phyloP scores from a whole-genome alignment of 2,888 invertebrate genomes.

The Cheilosia vulpina region DNA sequence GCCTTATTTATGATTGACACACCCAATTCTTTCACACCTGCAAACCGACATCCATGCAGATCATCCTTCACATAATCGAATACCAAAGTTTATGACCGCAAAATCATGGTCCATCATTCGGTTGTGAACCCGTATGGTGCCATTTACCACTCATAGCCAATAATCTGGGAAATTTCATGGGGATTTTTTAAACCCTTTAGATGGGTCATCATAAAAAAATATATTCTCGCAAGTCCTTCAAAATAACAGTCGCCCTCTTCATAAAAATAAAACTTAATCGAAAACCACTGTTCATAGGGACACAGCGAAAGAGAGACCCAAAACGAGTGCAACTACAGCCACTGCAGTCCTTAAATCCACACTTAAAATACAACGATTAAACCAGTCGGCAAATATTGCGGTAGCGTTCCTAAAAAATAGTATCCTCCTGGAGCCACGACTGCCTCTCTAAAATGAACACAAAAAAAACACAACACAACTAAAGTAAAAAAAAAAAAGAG shows the following conservation, averaged over 20 bases:
- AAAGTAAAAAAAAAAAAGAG: constrained; percentile 24
- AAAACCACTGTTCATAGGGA: constrained; percentile 17
- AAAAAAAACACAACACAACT: not conserved
- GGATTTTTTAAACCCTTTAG: constrained; percentile 13
- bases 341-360: constrained; percentile 73
- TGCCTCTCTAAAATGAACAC: constrained; percentile 3
- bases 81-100: constrained; percentile 5
- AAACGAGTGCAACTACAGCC: constrained; percentile 24
- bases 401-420: constrained; percentile 49
- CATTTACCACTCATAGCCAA: not conserved
- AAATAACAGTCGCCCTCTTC: constrained; percentile 3
- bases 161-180: constrained; percentile 21
- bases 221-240: not conserved
- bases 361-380: constrained; percentile 70
- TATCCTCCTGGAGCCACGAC: constrained; percentile 33
- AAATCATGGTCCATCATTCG: constrained; percentile 22
- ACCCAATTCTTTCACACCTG: not conserved
- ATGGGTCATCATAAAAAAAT: constrained; percentile 9
- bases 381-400: constrained; percentile 74
- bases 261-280: constrained; percentile 62
- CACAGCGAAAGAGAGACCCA: not conserved
- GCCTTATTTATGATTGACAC: too few relatives aligned
- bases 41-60: not conserved
- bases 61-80: not conserved
- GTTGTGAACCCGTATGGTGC: not conserved